Evolutionary conservation across 2,888 invertebrate genomes (phyloP).

Genomic region (Thumatha senex): DNA sequence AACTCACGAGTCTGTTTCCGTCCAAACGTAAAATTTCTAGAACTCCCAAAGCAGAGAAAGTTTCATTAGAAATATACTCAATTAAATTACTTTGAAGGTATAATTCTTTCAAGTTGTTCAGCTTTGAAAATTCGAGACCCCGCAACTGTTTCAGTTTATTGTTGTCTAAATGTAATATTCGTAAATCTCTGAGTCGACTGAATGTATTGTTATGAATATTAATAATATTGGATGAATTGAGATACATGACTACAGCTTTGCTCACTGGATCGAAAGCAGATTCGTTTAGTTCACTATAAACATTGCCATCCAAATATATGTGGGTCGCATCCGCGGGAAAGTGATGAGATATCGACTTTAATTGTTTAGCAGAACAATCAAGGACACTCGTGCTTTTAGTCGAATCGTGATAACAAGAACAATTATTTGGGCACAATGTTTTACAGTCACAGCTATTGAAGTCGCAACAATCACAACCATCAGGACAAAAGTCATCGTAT

Average conservation of each 20-base stretch:
- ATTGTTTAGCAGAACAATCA: slow-evolving; percentile 92
- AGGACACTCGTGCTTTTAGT: slow-evolving; percentile 96
- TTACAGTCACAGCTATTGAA: slow-evolving; percentile 98
- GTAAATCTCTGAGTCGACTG: slow-evolving; percentile 89
- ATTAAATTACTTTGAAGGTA: slow-evolving; percentile 94
- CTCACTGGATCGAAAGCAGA: slow-evolving; percentile 71
- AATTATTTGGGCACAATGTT: slow-evolving; percentile 95
- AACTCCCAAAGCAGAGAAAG: slow-evolving; percentile 89
- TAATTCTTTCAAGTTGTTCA: slow-evolving; percentile 91
- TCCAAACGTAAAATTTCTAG: slow-evolving; percentile 92
- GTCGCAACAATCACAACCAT: slow-evolving; percentile 96
- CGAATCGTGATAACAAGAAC: slow-evolving; percentile 97
- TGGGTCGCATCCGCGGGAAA: slow-evolving; percentile 97
- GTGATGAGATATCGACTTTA: slow-evolving; percentile 89
- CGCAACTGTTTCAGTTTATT: slow-evolving; percentile 90
- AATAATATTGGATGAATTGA: slow-evolving; percentile 92
- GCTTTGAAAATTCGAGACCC: slow-evolving; percentile 92
- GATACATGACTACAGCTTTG: slow-evolving; percentile 87
- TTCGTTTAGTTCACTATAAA: slow-evolving; percentile 88
- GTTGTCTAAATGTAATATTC: slow-evolving; percentile 92
- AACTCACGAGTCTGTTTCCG: slow-evolving; percentile 91
- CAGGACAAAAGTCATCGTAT: slow-evolving; percentile 95
- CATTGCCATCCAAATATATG: slow-evolving; percentile 95
- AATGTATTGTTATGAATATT: slow-evolving; percentile 94
- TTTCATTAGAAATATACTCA: slow-evolving; percentile 90